These are phyloP conservation scores for Carabus problematicus DNA, from an alignment of 2,888 invertebrate genomes.

Conservation along the genomic window DNA sequence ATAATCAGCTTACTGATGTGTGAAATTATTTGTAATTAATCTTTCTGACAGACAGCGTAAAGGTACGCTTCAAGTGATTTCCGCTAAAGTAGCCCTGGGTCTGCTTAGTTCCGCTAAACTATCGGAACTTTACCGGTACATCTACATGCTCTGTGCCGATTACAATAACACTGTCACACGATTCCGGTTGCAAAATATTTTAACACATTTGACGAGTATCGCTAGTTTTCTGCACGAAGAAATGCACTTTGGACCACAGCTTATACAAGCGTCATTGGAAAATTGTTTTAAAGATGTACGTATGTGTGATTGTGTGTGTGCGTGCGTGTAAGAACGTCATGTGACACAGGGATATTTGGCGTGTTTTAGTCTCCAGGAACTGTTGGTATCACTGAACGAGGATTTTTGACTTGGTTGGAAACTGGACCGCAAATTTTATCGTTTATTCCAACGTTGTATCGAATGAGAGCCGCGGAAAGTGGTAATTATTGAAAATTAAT, in stretches of 20 bases:
- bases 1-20: constrained; percentile 3
- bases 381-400: constrained; percentile 70
- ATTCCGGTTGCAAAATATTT: constrained; percentile 66
- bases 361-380: constrained; percentile 70
- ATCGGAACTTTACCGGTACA: constrained; percentile 69
- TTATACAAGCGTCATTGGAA: constrained; percentile 72
- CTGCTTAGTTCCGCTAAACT: constrained; percentile 71
- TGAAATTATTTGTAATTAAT: not conserved
- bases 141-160: constrained; percentile 75
- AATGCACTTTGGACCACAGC: constrained; percentile 67
- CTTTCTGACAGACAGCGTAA: constrained; percentile 64
- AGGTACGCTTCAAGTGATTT: constrained; percentile 70
- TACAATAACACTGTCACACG: constrained; percentile 78
- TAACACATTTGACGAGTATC: constrained; percentile 69
- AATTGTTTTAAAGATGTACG: constrained; percentile 75
- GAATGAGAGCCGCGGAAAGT: constrained; percentile 67
- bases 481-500: constrained; percentile 54
- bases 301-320: constrained; percentile 20
- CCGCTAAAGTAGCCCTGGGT: constrained; percentile 72
- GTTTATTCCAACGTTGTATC: constrained; percentile 71
- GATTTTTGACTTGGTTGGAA: constrained; percentile 75
- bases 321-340: constrained; percentile 8
- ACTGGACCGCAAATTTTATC: constrained; percentile 67
- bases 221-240: constrained; percentile 69
- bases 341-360: not conserved